Evolutionary conservation across 2,888 invertebrate species (phyloP), one percentile per base, ranked within the genome.

Genomic region (Leistus spinibarbis): DNA sequence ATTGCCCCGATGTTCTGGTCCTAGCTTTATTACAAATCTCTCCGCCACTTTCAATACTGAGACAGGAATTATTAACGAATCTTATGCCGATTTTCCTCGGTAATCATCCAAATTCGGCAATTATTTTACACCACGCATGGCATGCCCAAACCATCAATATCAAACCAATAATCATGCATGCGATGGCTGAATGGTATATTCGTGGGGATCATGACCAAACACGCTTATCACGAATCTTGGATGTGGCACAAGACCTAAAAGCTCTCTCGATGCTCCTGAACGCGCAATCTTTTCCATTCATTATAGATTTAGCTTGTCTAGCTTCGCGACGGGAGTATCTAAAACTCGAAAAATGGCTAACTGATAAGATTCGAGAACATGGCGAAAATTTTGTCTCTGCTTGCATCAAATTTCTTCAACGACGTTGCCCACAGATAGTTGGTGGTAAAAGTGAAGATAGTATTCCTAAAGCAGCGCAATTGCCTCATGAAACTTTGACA

Each of bases 141-240:
- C 95, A 96, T 83, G 91, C 92, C 69, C 93, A 92, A 81, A 90
- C 88, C 78, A 86, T 88, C 54, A 89, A 90, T 70, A 89, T 95
- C 69, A 93, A 94, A 79, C 91, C 93, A 1, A 91, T 95, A 76
- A 93, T 99, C 77, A 97, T 98, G 94, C 95, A 96, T 81, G 92
- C 97, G 1, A 98, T 99, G 98, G 96, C 96, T 0, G 97, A 98
- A 79, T 98, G 98, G 97, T 99, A 98, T 86, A 89, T 94, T 79
- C 90, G 93, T 78, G 96, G 92, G 24, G 97, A 98, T 82, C 93
- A 95, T 82, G 99, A 99, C 85, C 98, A 98, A 85, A 93, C 94
- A 1, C 91, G 97, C 82, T 86, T 99, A 53, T 96, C 98, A 0
- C 89, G 99, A 72, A 98, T 99, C 80, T 87, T 99, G 77, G 99